A percentile compares a stretch with the other conserved stretches of the same genome.
phyloP scores from a whole-genome alignment of 2,888 invertebrate genomes.

The Hemistola chrysoprasaria region DNA sequence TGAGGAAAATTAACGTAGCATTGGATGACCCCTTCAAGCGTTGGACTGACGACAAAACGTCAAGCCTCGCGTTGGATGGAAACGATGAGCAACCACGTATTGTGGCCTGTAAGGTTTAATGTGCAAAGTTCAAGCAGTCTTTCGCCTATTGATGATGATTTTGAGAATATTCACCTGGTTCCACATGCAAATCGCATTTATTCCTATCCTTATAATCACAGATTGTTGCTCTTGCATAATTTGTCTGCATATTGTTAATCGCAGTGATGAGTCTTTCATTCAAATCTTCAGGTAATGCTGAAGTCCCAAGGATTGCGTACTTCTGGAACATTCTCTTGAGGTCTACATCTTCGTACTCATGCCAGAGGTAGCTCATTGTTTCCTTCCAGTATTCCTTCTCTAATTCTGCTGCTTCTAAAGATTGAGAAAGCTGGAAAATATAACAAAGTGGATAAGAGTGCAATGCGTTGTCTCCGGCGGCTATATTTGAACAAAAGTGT shows the following conservation, averaged over 20 bases:
- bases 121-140: too few relatives aligned
- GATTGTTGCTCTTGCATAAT: constrained; percentile 89
- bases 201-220: constrained; percentile 84
- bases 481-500: too few relatives aligned
- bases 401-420: constrained; percentile 71
- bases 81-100: too few relatives aligned
- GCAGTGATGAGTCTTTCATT: constrained; percentile 83
- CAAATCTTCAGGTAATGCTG: constrained; percentile 87
- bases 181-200: constrained; percentile 87
- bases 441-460: background rate
- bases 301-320: constrained; percentile 86
- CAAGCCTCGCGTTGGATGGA: too few relatives aligned
- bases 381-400: constrained; percentile 85
- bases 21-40: too few relatives aligned
- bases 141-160: too few relatives aligned
- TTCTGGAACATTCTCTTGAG: constrained; percentile 88
- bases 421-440: constrained; percentile 52
- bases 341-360: constrained; percentile 85
- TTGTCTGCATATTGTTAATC: constrained; percentile 87
- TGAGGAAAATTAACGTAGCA: too few relatives aligned
- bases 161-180: constrained; percentile 86
- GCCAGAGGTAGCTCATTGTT: constrained; percentile 87
- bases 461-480: too few relatives aligned
- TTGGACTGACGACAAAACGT: too few relatives aligned
- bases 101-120: too few relatives aligned